Evolutionary conservation across 2,888 invertebrate species (phyloP), one percentile per base, ranked within the genome.

Genomic region (Drosophila nigritarsus): DNA sequence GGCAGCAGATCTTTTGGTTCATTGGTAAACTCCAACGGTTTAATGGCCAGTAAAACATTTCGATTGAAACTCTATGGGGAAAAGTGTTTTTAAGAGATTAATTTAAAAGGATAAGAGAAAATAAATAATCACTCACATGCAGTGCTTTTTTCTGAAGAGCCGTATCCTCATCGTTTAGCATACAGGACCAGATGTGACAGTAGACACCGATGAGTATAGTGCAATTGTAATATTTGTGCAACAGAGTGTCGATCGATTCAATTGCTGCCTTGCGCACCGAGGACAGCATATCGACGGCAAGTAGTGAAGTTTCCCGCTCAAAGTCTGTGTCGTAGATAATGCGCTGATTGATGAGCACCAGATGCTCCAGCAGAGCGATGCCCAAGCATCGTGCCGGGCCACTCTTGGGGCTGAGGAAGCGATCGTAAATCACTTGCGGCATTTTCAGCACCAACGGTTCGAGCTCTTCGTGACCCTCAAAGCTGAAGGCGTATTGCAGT

Each of bases 321-420:
- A 92, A 93, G 66, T 91, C 87, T 0, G 93, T 93, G 24, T 91
- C 92, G 51, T 92, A 93, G 24, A 93, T 91, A 7, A 92, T 87
- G 20, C 91, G 69, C 0, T 91, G 91, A 80, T 93, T 93, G 2
- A 91, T 77, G 6, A 90, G 80, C 2, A 90, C 87, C 27, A 92
- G 68, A 11, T 89, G 78, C 68, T 93, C 92, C 15, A 92, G 65
- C 24, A 93, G 65, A 50, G 90, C 82, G 18, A 93, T 77, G 4
- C 93, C 92, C 2, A 91, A 84, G 18, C 91, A 85, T 13, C 93
- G 80, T 4, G 93, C 87, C 38, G 89, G 75, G 0, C 91, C 91
- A 42, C 90, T 81, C 3, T 80, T 79, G 40, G 89, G 87, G 49
- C 75, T 82, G 15, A 91, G 81, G 20, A 92, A 78, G 42, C 91